Conservation (phyloP, 2,888 invertebrate genomes). For the Andrena chrysosceles region DNA sequence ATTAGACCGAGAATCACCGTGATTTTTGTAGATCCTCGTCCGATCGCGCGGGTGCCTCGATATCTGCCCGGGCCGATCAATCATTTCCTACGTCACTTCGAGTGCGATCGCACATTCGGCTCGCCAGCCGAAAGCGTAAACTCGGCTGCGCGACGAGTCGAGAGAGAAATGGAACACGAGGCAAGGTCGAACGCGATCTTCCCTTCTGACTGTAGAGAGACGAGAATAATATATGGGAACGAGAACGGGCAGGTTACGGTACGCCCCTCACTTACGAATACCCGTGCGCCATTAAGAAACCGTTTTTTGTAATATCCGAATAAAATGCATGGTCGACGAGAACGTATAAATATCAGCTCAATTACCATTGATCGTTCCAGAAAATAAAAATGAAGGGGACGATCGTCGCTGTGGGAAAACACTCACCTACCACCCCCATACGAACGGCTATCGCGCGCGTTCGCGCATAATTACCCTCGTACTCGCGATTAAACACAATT, state of each 20-base stretch:
- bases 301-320: constrained; percentile 83
- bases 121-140: neutral
- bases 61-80: constrained; percentile 75
- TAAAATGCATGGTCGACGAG: constrained; percentile 81
- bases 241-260: constrained; percentile 75
- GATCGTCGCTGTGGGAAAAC: neutral
- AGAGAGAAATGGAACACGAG: neutral
- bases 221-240: neutral
- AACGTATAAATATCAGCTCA: constrained; percentile 63
- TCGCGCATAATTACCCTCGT: neutral
- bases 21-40: constrained; percentile 80
- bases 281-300: constrained; percentile 79
- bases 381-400: neutral
- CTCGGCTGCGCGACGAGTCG: neutral
- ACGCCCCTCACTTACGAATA: constrained; percentile 72
- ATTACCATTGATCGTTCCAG: constrained; percentile 51
- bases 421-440: constrained; percentile 14
- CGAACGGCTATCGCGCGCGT: constrained; percentile 36
- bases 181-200: constrained; percentile 18
- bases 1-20: constrained; percentile 73
- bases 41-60: constrained; percentile 75
- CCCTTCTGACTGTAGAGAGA: constrained; percentile 12
- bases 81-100: constrained; percentile 43
- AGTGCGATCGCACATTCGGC: neutral
- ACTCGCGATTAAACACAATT: constrained; percentile 11